Conservation (phyloP, 2,888 invertebrate species). For the Bedellia somnulentella region DNA sequence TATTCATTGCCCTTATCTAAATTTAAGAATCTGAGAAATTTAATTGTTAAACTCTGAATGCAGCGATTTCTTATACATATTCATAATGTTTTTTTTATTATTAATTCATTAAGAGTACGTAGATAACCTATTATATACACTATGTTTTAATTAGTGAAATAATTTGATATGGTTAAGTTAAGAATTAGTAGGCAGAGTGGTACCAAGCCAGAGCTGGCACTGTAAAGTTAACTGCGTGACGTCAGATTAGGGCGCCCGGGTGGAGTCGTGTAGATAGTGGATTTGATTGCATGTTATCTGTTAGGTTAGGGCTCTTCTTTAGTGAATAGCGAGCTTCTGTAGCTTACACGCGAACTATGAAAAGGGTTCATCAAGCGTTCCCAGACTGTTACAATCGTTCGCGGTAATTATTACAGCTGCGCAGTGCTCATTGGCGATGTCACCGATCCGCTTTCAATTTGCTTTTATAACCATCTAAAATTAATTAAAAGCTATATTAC, state of each 20-base stretch:
- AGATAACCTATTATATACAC: too few relatives aligned
- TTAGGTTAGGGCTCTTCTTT: constrained; percentile 57
- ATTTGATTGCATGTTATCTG: constrained; percentile 60
- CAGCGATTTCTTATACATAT: too few relatives aligned
- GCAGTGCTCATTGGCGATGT: constrained; percentile 50
- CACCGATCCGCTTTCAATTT: constrained; percentile 21
- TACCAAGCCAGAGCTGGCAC: constrained; percentile 49
- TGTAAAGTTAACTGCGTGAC: constrained; percentile 47
- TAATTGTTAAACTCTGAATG: too few relatives aligned
- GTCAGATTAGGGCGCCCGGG: constrained; percentile 52
- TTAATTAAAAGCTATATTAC: too few relatives aligned
- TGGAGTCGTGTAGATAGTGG: constrained; percentile 58
- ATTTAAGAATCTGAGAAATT: too few relatives aligned
- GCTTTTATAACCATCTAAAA: too few relatives aligned
- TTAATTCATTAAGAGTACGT: too few relatives aligned
- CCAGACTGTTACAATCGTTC: constrained; percentile 26
- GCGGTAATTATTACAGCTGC: constrained; percentile 49
- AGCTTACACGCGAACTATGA: not conserved
- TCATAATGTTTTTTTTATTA: too few relatives aligned
- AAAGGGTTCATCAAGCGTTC: not conserved
- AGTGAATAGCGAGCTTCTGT: too few relatives aligned
- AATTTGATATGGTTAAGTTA: constrained; percentile 1
- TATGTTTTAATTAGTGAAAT: not conserved
- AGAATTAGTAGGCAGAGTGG: constrained; percentile 24
- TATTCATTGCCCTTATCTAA: too few relatives aligned